phyloP scores from a whole-genome alignment of 2,113 vertebrate genomes.

The Vicugna pacos region DNA sequence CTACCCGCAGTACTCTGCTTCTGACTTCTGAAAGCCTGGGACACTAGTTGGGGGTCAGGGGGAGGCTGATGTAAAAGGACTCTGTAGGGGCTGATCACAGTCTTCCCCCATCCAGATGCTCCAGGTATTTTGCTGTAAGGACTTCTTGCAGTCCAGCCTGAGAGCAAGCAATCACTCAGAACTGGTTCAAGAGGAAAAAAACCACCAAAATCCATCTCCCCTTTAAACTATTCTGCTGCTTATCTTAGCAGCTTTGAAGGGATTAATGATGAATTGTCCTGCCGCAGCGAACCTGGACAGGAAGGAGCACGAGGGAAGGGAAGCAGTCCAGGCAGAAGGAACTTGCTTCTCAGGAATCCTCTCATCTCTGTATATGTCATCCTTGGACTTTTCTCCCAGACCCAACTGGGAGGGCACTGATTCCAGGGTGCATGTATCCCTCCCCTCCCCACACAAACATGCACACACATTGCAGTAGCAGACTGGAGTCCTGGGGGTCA shows the following conservation, averaged over 20 bases:
- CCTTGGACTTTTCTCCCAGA: neutral
- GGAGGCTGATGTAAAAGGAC: neutral
- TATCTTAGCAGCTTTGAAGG: constrained; percentile 64
- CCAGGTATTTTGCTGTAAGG: neutral
- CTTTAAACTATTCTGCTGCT: constrained; percentile 51
- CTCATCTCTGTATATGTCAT: neutral
- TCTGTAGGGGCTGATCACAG: neutral
- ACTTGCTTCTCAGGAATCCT: neutral
- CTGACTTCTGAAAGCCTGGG: neutral
- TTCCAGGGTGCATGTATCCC: neutral
- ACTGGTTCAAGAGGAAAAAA: neutral
- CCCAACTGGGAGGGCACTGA: neutral
- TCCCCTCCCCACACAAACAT: rapidly evolving
- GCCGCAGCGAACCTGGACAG: neutral
- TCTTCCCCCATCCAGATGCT: neutral
- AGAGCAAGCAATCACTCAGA: constrained; percentile 58
- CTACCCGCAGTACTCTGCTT: neutral
- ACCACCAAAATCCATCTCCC: neutral
- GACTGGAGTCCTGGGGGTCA: neutral
- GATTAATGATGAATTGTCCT: constrained; percentile 53
- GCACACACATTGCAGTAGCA: neutral
- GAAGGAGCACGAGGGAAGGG: neutral
- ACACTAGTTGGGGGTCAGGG: neutral
- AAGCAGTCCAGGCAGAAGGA: neutral
- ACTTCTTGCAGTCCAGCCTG: constrained; percentile 48